Base-by-base conservation (phyloP, 2,797 vertebrate species). In the Nyctalus aviator region DNA sequence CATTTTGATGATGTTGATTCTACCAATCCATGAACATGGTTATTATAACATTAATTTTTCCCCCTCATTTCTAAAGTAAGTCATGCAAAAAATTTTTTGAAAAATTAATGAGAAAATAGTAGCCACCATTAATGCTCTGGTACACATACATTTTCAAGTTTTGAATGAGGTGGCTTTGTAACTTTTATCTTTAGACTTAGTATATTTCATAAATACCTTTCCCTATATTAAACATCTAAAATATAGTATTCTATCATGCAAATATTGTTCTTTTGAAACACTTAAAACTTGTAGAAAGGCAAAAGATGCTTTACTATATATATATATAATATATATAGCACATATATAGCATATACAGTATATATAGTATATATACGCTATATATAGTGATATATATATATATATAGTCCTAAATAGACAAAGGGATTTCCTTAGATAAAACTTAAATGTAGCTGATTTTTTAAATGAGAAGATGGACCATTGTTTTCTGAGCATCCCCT, bases 21-120 rank as follows among this genome's bases (percentile, higher is more conserved):
- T 41, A 41, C 37, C 37, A 41, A 41, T 41, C 37, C 37, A 41
- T 41, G 37, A 41, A 41, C 37, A 41, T 41, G 37, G 37, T 66
- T 50, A 44, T 68, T 48, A 66, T 73, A 72, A 68, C 17, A 53
- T 62, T 79, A 15, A 23, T 27, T 77, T 53, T 59, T 75, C 79
- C 57, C 68, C 44, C 62, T 35, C 37, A 59, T 78, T 32, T 35
- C 50, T 73, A 10, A 69, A 62, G 37, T 62, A 86, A 82, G 15
- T 62, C 59, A 37, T 41, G 41, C 53, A 32, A 41, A 86, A 30
- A 5, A 3, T 30, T 73, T 73, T 73, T 73, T 73, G 32, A 72
- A 92, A 93, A 59, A 88, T 48, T 62, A 27, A 21, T 35, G 27
- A 90, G 35, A 62, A 75, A 86, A 86, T 27, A 55, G 66, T 27